Evolutionary conservation across 2,797 vertebrate genomes (phyloP), one percentile per base, ranked within the genome.

Genomic region (Gallinago solitaria): DNA sequence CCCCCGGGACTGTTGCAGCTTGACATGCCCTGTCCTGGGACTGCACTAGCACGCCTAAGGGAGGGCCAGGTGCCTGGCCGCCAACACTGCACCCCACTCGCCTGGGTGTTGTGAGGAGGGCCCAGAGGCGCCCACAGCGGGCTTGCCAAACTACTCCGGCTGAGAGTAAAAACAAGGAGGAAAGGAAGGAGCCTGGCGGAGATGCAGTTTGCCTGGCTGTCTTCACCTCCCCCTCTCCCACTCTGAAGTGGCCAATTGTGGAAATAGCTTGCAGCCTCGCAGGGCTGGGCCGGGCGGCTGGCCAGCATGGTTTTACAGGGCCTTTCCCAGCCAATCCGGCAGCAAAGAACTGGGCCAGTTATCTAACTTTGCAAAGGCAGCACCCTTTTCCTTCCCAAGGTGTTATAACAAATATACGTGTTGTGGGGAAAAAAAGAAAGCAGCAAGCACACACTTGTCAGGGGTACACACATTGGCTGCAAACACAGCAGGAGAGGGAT

Each of bases 361-460:
- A 98, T 94, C 97, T 98, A 98, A 98, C 97, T 98, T 96, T 89
- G 92, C 79, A 63, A 96, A 94, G 94, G 90, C 96, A 95, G 96
- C 93, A 90, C 93, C 93, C 92, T 93, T 96, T 94, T 96, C 63
- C 81, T 95, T 95, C 90, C 88, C 86, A 79, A 94, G 87, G 91
- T 95, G 93, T 93, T 96, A 47, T 86, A 95, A 95, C 81, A 85
- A 89, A 92, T 64, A 68, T 24, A 61, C 60, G 32, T 5, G 5
- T 23, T 3, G 20, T 9, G 21, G 48, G 17, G 2, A 4, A 6
- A 37, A n/a, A 41, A 30, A 25, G 12, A n/a, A 32, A 12, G 10
- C 37, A 47, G 16, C 24, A 47, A 63, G 24, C 2, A 0, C 4
- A 1, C 0, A 0, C 77, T 92, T 92, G 63, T 28, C n/a, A n/a